Evolutionary conservation across 2,113 vertebrate species (phyloP).

Genomic region (Corydoras sp.): DNA sequence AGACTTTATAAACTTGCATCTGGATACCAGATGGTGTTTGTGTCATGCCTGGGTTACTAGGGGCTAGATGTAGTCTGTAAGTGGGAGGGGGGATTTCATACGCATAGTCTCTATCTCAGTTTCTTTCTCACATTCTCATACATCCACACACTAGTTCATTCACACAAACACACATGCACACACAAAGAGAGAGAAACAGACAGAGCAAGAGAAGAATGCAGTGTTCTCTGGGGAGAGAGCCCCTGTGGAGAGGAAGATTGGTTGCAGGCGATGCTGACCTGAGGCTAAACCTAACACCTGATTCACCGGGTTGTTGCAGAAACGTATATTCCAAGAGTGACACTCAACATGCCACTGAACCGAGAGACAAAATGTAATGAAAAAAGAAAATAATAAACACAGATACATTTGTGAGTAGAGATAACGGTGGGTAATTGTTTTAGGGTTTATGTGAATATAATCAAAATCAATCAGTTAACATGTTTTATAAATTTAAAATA

Average conservation of each 20-base stretch:
- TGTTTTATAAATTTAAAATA: too few species aligned
- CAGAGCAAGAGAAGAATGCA: conserved; percentile 30
- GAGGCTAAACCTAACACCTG: conserved; percentile 69
- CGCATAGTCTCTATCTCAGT: conserved; percentile 27
- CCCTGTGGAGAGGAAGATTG: conserved; percentile 63
- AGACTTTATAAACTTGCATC: conserved; percentile 62
- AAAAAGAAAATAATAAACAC: background rate
- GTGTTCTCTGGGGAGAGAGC: conserved; percentile 46
- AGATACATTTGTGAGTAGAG: background rate
- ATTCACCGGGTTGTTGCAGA: conserved; percentile 52
- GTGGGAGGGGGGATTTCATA: conserved; percentile 27
- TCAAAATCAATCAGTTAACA: too few species aligned
- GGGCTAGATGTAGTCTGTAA: conserved; percentile 48
- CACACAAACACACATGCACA: conserved; percentile 28
- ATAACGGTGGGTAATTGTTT: background rate
- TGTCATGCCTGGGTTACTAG: conserved; percentile 71
- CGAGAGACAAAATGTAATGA: conserved; percentile 4
- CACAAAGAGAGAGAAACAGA: background rate
- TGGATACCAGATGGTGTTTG: conserved; percentile 74
- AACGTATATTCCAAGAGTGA: conserved; percentile 57
- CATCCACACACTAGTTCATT: conserved; percentile 36
- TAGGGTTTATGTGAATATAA: too few species aligned
- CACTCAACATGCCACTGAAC: conserved; percentile 34
- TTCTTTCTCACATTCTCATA: conserved; percentile 21
- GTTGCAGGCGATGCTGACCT: conserved; percentile 63